Base-by-base conservation (phyloP, 30 jellyfish, hydroid and myxozoan genomes). In the Cassiopea xamachana region DNA sequence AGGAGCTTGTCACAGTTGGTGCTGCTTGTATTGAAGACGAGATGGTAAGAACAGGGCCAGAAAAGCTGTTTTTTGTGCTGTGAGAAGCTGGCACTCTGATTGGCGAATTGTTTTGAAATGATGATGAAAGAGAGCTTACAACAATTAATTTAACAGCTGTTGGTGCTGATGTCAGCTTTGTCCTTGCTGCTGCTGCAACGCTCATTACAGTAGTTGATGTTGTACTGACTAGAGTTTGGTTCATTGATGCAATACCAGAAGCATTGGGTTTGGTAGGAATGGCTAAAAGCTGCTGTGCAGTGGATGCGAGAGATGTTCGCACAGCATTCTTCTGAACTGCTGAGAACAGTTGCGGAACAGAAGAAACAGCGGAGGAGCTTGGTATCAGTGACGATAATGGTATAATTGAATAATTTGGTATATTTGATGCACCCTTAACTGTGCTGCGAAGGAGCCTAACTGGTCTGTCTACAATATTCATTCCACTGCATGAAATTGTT, bases 381-480 rank as follows among this genome's bases (percentile, higher is more conserved):
- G 90, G 50, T 1, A 79, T 50, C 1, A 88, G 81, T 6, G 95
- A 78, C 1, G 95, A 88, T 45, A 88, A 49, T 1, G 95, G 95
- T 12, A 88, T 88, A 62, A 88, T 88, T 13, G 90, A 60, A 62
- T 88, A 88, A 67, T 88, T 88, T 2, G 95, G 75, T 55, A 70
- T 44, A 67, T 72, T 87, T 6, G 86, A 46, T 18, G 70, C n/a
- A 8, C 60, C 77, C 60, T 88, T 88, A 1, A 71, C 55, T 13
- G 87, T 83, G 46, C 95, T 88, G 64, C 95, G 95, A 17, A 88
- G 90, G 68, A 73, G 69, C 86, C 88, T 88, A 8, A 72, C 85
- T 4, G 95, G 87, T 51, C 67, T 79, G 60, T 50, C 50, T 9
- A 16, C 45, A 45, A 44, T 74, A 14, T 47, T 82, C 16, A 43